Percentiles rank a stretch among this genome's conserved stretches.
Evolutionary conservation across 2,888 invertebrate genomes (phyloP).

Genomic region (Auanema sp.): DNA sequence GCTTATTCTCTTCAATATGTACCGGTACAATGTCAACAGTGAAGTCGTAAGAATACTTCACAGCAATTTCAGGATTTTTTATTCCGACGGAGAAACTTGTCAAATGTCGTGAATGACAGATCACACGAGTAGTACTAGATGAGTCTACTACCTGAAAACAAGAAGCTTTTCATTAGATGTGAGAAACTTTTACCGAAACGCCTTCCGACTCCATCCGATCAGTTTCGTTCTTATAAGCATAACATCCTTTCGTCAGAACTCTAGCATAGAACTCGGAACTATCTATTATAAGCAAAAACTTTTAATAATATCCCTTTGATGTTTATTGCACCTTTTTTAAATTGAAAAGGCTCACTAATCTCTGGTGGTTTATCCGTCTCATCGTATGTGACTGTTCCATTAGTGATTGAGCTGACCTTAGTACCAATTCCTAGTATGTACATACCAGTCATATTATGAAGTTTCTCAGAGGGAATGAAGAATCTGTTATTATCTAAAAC

Average conservation of each 20-base stretch:
- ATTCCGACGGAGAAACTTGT: slow-evolving; percentile 42
- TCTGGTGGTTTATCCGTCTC: background rate
- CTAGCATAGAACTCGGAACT: slow-evolving; percentile 35
- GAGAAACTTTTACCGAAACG: slow-evolving; percentile 17
- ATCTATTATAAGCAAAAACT: slow-evolving; percentile 2
- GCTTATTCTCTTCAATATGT: no score
- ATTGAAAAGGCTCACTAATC: no score
- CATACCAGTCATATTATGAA: slow-evolving; percentile 43
- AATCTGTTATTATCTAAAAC: slow-evolving; percentile 18
- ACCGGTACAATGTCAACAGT: background rate
- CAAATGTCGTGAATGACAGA: slow-evolving; percentile 34
- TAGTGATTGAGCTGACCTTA: slow-evolving; percentile 17
- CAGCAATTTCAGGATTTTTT: slow-evolving; percentile 37
- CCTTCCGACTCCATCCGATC: slow-evolving; percentile 39
- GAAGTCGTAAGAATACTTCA: background rate
- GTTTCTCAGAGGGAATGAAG: slow-evolving; percentile 25
- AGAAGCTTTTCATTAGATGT: background rate
- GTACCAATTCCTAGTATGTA: slow-evolving; percentile 45
- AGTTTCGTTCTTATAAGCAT: slow-evolving; percentile 25
- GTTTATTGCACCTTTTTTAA: background rate
- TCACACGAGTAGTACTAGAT: no score
- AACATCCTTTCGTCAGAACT: slow-evolving; percentile 47
- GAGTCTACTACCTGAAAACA: background rate
- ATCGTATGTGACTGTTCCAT: slow-evolving; percentile 13
- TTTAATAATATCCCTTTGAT: background rate